These are phyloP conservation scores for Pygmarrhopalites habei DNA, from an alignment of 1,140 invertebrate genomes.

Conservation along the genomic window DNA sequence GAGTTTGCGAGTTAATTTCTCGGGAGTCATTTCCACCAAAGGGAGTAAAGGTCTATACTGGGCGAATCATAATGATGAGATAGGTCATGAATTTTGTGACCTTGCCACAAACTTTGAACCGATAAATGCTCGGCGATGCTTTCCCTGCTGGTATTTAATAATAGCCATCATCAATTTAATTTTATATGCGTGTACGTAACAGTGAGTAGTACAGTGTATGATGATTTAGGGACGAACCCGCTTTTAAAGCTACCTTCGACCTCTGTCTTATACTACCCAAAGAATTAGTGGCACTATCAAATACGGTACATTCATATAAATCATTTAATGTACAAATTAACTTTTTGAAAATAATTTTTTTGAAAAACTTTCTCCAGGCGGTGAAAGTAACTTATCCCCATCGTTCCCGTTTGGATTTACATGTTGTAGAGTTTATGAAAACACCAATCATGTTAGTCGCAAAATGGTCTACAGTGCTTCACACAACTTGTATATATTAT, in stretches of 20 bases:
- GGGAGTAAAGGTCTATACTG: constrained; percentile 5
- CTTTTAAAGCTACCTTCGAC: constrained; percentile 53
- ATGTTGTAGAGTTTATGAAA: constrained; percentile 34
- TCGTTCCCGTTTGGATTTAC: background rate
- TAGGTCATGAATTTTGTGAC: background rate
- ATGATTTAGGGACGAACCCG: constrained; percentile 60
- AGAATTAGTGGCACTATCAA: constrained; percentile 42
- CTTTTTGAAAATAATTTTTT: no score
- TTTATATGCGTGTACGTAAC: no score
- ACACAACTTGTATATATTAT: no score
- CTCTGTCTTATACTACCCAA: constrained; percentile 45
- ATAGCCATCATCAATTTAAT: no score
- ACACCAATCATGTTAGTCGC: constrained; percentile 41
- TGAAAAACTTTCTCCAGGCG: constrained; percentile 15
- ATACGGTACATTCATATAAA: constrained; percentile 45
- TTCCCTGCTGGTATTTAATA: constrained; percentile 64
- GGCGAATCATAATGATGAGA: background rate
- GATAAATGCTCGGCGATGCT: constrained; percentile 38
- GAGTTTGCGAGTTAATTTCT: constrained; percentile 22
- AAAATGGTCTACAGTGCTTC: no score
- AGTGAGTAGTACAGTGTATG: no score
- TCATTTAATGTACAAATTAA: no score
- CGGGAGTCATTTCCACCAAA: constrained; percentile 1
- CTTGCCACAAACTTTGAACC: constrained; percentile 8
- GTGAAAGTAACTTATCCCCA: constrained; percentile 24